phyloP scores from a whole-genome alignment of 2,113 vertebrate species.

The Grammomys dolichurus region DNA sequence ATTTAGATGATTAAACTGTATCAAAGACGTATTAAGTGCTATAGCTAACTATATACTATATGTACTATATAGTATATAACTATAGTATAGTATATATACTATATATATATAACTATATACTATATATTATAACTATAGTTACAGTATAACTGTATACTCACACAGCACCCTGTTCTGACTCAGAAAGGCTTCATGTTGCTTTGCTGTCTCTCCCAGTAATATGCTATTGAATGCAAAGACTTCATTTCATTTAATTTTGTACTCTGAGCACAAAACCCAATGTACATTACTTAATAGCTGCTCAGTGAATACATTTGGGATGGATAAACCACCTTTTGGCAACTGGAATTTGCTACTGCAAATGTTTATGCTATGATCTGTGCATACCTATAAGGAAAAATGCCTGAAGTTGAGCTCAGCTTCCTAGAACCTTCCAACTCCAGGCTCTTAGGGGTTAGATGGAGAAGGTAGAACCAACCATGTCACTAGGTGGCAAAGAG shows the following conservation, averaged over 20 bases:
- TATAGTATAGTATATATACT: too few species aligned
- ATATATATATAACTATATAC: too few species aligned
- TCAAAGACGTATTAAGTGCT: not conserved
- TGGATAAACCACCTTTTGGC: not conserved
- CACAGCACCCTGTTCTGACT: not conserved
- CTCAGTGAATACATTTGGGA: not conserved
- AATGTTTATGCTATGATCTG: not conserved
- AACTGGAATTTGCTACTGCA: not conserved
- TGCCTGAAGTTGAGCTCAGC: not conserved
- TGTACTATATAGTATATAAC: too few species aligned
- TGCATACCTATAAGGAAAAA: not conserved
- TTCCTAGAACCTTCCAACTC: not conserved
- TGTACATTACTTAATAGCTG: not conserved
- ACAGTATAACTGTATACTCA: not conserved
- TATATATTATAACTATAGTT: too few species aligned
- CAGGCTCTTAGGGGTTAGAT: not conserved
- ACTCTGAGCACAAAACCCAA: not conserved
- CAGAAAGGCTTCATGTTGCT: not conserved
- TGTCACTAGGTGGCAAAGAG: not conserved
- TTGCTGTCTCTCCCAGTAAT: not conserved
- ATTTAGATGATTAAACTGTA: not conserved
- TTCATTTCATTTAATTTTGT: slow-evolving; percentile 38
- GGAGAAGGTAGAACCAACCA: not conserved
- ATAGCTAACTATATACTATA: not conserved
- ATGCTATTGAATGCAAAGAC: not conserved